Evolutionary conservation across 2,113 vertebrate species (phyloP).

Genomic region (Carettochelys insculpta): DNA sequence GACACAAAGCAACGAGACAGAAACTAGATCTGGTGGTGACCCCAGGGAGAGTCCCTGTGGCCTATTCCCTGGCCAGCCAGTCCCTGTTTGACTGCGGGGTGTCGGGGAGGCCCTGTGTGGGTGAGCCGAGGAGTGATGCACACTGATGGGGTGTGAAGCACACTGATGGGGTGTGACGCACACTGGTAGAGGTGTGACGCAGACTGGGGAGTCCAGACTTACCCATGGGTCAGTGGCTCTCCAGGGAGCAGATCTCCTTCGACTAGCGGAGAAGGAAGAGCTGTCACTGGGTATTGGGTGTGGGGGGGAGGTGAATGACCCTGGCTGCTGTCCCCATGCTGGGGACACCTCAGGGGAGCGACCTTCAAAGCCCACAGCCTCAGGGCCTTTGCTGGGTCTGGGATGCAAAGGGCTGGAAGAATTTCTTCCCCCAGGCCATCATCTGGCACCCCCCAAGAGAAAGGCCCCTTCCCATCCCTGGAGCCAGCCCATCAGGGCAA

Average conservation of each 20-base stretch:
- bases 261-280: slow-evolving; percentile 76
- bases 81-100: background rate
- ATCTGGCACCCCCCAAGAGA: background rate
- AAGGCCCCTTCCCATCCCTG: background rate
- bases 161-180: background rate
- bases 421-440: background rate
- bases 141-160: background rate
- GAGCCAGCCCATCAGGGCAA: background rate
- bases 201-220: slow-evolving; percentile 39
- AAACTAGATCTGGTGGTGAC: background rate
- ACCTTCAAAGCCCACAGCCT: background rate
- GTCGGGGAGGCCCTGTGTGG: background rate
- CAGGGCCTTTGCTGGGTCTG: background rate
- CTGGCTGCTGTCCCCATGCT: background rate
- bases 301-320: no score
- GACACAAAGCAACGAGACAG: no score
- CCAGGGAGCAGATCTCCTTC: slow-evolving; percentile 71
- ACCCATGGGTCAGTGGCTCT: slow-evolving; percentile 69
- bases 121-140: background rate
- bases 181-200: background rate
- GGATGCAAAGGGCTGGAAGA: background rate
- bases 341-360: background rate
- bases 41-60: background rate
- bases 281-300: slow-evolving; percentile 55
- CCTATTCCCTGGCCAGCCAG: background rate